Conservation (phyloP, 2,888 invertebrate genomes). For the Autographa gamma region DNA sequence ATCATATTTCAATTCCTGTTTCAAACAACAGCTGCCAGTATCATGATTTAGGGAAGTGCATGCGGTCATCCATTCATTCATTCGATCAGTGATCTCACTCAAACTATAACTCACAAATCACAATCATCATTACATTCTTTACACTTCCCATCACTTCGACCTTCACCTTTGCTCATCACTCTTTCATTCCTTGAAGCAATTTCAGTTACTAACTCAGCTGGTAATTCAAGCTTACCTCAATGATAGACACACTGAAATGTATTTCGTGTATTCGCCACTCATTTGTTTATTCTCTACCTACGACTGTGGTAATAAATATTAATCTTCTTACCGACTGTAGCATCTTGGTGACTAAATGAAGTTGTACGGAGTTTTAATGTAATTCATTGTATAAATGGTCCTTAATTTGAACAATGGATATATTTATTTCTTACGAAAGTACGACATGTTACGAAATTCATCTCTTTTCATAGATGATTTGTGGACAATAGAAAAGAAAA, state of each 20-base stretch:
- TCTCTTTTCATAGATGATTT: too few relatives aligned
- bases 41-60: not conserved
- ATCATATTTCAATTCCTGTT: not conserved
- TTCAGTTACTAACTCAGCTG: not conserved
- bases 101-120: too few relatives aligned
- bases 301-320: conserved; percentile 18
- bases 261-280: not conserved
- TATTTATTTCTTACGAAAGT: too few relatives aligned
- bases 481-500: too few relatives aligned
- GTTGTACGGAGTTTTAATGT: not conserved
- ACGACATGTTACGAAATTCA: too few relatives aligned
- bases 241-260: not conserved
- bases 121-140: too few relatives aligned
- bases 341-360: not conserved
- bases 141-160: not conserved
- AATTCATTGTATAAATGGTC: not conserved
- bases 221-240: not conserved
- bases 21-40: not conserved
- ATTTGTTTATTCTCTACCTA: conserved; percentile 10
- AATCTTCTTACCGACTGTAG: not conserved
- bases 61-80: not conserved
- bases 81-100: not conserved
- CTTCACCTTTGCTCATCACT: not conserved
- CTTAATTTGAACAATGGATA: too few relatives aligned
- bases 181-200: not conserved